A percentile compares a stretch with the other conserved stretches of the same genome.
phyloP scores from a whole-genome alignment of 2,113 vertebrate species.

The Sitta europaea region DNA sequence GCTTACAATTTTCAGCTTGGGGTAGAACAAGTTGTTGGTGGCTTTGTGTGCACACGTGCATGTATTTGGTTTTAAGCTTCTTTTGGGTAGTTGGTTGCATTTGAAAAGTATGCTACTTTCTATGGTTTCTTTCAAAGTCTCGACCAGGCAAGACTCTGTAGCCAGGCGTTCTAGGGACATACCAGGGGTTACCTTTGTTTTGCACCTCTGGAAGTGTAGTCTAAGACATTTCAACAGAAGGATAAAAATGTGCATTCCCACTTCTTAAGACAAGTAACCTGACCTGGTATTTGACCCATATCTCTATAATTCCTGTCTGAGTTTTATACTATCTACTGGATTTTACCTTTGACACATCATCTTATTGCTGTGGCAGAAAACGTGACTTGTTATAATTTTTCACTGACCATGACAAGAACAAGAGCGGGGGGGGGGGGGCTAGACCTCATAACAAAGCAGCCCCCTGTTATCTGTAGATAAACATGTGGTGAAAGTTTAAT shows the following conservation, averaged over 20 bases:
- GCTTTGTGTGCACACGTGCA: accelerated
- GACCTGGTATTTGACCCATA: not conserved
- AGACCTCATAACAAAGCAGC: not conserved
- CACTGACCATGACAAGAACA: accelerated
- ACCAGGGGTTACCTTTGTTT: not conserved
- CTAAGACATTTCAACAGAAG: not conserved
- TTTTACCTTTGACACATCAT: not conserved
- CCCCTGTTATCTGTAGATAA: not conserved
- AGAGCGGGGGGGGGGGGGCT: not conserved
- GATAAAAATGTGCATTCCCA: not conserved
- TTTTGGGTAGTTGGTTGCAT: not conserved
- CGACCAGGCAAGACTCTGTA: not conserved
- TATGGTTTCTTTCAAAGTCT: not conserved
- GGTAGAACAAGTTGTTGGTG: not conserved
- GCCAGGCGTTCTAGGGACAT: not conserved
- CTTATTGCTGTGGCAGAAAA: not conserved
- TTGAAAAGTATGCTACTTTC: not conserved
- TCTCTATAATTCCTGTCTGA: not conserved
- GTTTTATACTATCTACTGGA: not conserved
- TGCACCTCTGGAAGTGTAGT: not conserved
- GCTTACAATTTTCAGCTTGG: not conserved
- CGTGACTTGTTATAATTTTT: not conserved
- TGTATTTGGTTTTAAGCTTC: not conserved
- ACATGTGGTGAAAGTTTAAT: not conserved
- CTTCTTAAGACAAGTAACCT: not conserved